These are phyloP conservation scores for Dolomedes plantarius DNA, from an alignment of 2,888 invertebrate genomes.

Conservation along the genomic window DNA sequence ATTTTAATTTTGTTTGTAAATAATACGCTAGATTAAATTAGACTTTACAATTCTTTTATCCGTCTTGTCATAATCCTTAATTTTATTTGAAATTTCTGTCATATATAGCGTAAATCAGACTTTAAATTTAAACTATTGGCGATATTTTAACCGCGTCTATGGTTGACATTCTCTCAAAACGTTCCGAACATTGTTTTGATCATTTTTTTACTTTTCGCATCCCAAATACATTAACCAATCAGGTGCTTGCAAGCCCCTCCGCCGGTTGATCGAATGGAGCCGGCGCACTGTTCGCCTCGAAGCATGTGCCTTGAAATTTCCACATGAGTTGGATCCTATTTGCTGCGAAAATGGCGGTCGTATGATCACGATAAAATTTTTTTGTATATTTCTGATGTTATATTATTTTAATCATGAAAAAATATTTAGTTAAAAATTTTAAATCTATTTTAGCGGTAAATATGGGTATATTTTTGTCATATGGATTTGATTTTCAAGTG, in stretches of 20 bases:
- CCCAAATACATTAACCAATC: slow-evolving; percentile 35
- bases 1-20: too few species aligned
- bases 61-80: too few species aligned
- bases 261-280: slow-evolving; percentile 61
- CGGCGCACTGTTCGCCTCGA: slow-evolving; percentile 50
- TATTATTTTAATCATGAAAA: neutral
- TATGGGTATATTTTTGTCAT: neutral
- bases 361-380: neutral
- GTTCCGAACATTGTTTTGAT: neutral
- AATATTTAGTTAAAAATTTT: too few species aligned
- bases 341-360: slow-evolving; percentile 57
- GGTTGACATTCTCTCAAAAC: slow-evolving; percentile 19
- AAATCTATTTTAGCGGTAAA: too few species aligned
- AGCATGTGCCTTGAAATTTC: slow-evolving; percentile 14
- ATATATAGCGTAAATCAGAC: too few species aligned
- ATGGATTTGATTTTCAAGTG: neutral
- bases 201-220: slow-evolving; percentile 6
- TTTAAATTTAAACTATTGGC: too few species aligned
- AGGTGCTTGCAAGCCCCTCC: slow-evolving; percentile 20
- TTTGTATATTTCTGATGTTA: neutral
- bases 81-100: too few species aligned
- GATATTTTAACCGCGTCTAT: neutral
- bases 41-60: too few species aligned
- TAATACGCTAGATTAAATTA: too few species aligned
- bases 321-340: slow-evolving; percentile 27